A percentile compares a stretch with the other conserved stretches of the same genome.
Evolutionary conservation across 2,797 vertebrate species (phyloP).

Genomic region (Rousettus madagascariensis): DNA sequence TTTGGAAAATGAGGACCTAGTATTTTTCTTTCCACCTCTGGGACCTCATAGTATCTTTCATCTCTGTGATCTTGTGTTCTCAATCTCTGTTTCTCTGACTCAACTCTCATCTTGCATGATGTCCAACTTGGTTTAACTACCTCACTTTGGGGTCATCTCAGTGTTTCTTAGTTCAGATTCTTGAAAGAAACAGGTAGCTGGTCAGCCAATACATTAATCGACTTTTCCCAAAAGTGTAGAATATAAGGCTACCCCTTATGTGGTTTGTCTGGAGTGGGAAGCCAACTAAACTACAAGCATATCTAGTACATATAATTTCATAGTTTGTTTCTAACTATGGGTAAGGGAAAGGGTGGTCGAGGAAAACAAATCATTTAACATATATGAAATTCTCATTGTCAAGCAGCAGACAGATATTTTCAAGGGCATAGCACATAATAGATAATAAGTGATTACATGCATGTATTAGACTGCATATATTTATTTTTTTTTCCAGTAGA

Average conservation of each 20-base stretch:
- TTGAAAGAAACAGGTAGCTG: background rate
- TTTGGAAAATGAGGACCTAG: constrained; percentile 1
- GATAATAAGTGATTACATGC: constrained; percentile 20
- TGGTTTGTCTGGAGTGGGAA: background rate
- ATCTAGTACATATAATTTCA: background rate
- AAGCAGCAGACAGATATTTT: background rate
- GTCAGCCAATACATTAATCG: background rate
- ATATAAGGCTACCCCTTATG: background rate
- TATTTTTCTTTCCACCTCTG: background rate
- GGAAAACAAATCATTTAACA: background rate
- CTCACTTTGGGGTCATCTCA: background rate
- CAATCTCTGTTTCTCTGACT: background rate
- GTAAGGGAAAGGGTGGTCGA: background rate
- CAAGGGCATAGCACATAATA: background rate
- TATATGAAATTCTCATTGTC: constrained; percentile 3
- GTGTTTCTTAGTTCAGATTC: background rate
- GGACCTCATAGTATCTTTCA: background rate
- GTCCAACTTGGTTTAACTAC: background rate
- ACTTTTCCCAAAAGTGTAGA: background rate
- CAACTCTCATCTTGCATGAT: background rate
- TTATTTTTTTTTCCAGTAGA: constrained; percentile 1
- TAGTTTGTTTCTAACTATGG: background rate
- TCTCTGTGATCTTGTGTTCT: background rate
- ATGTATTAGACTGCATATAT: background rate
- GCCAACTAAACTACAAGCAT: background rate